Percentiles rank a stretch among this genome's conserved stretches.
Evolutionary conservation across 2,113 vertebrate species (phyloP).

Genomic region (Cathartes aura): DNA sequence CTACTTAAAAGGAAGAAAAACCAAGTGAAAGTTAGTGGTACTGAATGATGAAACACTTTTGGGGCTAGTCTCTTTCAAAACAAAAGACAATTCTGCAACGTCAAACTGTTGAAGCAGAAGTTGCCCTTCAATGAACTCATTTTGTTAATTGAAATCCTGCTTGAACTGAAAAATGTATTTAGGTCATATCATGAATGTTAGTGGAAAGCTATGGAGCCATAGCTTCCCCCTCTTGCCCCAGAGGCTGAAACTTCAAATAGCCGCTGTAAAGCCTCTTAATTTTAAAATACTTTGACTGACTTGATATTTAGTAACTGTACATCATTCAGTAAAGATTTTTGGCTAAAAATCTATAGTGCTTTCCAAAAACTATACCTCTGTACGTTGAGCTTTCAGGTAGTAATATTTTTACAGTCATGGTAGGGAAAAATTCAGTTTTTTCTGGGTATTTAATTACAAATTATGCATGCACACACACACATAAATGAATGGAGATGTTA

Average conservation of each 20-base stretch:
- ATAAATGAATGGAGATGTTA: not conserved
- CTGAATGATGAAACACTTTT: not conserved
- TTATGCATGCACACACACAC: not conserved
- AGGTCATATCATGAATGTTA: not conserved
- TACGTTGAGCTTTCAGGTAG: not conserved
- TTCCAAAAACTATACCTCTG: not conserved
- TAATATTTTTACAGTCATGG: not conserved
- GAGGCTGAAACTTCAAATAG: not conserved
- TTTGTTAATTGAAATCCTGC: not conserved
- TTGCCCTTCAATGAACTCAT: not conserved
- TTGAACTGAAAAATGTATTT: not conserved
- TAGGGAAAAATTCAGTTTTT: not conserved
- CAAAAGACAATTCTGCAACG: not conserved
- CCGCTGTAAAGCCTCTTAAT: not conserved
- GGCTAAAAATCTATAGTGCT: not conserved
- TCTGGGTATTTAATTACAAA: not conserved
- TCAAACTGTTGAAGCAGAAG: not conserved
- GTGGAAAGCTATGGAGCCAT: not conserved
- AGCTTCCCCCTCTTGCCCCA: not conserved
- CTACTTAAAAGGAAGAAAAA: not conserved
- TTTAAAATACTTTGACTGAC: not conserved
- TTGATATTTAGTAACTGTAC: not conserved
- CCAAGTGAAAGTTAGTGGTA: not conserved
- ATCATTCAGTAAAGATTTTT: not conserved
- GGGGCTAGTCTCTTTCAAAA: not conserved